phyloP scores from a whole-genome alignment of 2,113 vertebrate species.

The Tylochromis polylepis region DNA sequence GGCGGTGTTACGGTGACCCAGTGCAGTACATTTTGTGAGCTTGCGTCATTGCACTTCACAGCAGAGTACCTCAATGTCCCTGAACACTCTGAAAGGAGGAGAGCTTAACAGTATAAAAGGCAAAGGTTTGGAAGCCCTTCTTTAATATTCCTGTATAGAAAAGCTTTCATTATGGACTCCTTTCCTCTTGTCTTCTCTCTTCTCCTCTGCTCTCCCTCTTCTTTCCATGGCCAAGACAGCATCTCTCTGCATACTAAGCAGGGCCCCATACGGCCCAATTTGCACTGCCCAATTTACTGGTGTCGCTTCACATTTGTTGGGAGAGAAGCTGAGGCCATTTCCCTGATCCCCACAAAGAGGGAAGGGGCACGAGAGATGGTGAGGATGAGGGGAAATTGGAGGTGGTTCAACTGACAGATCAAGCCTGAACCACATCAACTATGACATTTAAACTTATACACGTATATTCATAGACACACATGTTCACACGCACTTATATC shows the following conservation, averaged over 20 bases:
- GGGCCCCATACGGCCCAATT: slow-evolving; percentile 61
- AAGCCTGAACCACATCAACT: neutral
- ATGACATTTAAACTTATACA: neutral
- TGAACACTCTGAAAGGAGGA: neutral
- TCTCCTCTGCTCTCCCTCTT: neutral
- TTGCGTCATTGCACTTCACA: neutral
- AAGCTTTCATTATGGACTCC: slow-evolving; percentile 8
- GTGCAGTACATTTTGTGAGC: neutral
- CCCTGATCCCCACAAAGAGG: neutral
- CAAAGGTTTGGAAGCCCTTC: neutral
- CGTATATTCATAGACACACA: neutral
- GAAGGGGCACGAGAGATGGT: neutral
- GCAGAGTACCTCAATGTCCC: neutral
- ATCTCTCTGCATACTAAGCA: slow-evolving; percentile 61
- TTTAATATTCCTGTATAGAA: slow-evolving; percentile 2
- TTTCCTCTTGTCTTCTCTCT: slow-evolving; percentile 20
- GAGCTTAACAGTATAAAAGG: neutral
- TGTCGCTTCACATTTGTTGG: slow-evolving; percentile 71
- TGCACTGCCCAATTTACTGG: slow-evolving; percentile 65
- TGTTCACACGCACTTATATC: neutral
- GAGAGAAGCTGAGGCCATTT: slow-evolving; percentile 33
- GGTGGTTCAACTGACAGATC: slow-evolving; percentile 20
- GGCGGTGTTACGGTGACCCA: neutral
- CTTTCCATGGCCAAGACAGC: neutral
- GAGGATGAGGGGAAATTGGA: neutral